Conservation (phyloP, 2,797 vertebrate species). For the Caiman crocodilus region DNA sequence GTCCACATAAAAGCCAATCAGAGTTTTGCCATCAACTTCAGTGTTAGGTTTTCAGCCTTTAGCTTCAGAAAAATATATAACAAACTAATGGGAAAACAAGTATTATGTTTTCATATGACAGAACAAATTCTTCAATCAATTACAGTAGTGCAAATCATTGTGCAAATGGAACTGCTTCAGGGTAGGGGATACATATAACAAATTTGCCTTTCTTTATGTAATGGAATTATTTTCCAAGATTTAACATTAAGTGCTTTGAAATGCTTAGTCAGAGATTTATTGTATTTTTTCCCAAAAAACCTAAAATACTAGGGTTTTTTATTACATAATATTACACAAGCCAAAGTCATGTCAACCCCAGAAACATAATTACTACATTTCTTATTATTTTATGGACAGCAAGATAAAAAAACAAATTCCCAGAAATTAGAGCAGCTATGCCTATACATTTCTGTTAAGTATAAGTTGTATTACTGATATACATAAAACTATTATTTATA, state of each 20-base stretch:
- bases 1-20: not conserved
- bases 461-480: not conserved
- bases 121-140: not conserved
- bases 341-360: not conserved
- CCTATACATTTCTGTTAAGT: not conserved
- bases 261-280: not conserved
- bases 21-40: conserved; percentile 20
- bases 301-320: too few species aligned
- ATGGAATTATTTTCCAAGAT: not conserved
- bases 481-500: not conserved
- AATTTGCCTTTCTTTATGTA: not conserved
- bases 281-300: not conserved
- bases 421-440: not conserved
- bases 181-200: not conserved
- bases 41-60: not conserved
- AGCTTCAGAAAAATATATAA: conserved; percentile 9
- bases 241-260: not conserved
- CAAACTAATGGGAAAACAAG: not conserved
- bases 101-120: not conserved
- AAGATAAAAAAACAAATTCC: not conserved
- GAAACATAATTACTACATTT: not conserved
- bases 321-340: not conserved
- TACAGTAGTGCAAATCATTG: not conserved
- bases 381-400: not conserved
- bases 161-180: not conserved